Evolutionary conservation across 2,888 invertebrate genomes (phyloP), one percentile per base, ranked within the genome.

Genomic region (Formica aserva): DNA sequence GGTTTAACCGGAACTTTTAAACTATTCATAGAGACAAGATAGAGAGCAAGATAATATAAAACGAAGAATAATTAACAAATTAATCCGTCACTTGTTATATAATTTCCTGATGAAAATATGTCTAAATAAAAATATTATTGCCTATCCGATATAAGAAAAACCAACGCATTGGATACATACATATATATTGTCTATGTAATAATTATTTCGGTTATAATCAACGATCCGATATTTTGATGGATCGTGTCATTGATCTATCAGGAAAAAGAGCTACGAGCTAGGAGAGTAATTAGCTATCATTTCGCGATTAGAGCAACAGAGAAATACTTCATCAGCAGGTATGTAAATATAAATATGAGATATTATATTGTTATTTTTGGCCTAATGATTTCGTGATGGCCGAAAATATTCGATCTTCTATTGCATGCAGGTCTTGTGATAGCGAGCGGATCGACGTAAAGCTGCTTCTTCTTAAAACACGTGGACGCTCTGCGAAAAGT

Each of bases 321-420:
- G 26, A 76, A 65, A 52, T 22, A 26, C 26, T 65, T 55, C 52
- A n/a, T 66, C 55, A 77, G 55, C 77, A 66, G 52, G 55, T 76
- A 76, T 52, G 65, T 76, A 63, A 63, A 48, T 63, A 45, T 62
- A 75, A 8, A 48, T 63, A 41, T 57, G 62, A 76, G 13, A 41
- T 41, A 41, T 3, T 35, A 66, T 52, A 52, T 52, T 13, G 13
- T 66, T 66, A 77, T 74, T 45, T 72, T 29, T 60, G 80, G 80
- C 80, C 80, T 78, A 78, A 72, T 60, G 18, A 13, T 41, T 29
- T 57, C 11, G 13, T 13, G 41, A 60, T 32, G 13, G 26, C 15
- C 22, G 75, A 63, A 63, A 22, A 62, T 22, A 22, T 11, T 65
- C 48, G 35, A 15, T 38, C 48, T 65, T 26, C 38, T 22, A 32